phyloP scores from a whole-genome alignment of 2,797 vertebrate species.

The Peromyscus aztecus region DNA sequence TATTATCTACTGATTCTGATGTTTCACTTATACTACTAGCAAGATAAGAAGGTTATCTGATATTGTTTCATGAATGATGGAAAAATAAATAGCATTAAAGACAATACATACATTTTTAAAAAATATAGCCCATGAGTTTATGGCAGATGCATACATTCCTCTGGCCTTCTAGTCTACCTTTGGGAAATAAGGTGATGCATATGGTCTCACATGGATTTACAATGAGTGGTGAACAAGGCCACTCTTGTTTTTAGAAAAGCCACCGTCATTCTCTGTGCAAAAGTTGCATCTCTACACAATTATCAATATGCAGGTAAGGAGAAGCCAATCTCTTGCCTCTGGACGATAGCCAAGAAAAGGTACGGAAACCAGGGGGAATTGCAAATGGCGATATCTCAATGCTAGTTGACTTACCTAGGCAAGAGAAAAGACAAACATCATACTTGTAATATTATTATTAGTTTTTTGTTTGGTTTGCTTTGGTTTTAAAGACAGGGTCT shows the following conservation, averaged over 20 bases:
- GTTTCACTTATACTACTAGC: neutral
- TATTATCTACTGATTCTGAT: neutral
- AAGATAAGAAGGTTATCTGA: neutral
- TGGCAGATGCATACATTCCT: no score
- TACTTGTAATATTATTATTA: no score
- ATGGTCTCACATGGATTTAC: neutral
- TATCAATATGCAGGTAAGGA: neutral
- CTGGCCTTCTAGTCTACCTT: neutral
- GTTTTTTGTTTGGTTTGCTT: neutral
- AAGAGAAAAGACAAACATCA: neutral
- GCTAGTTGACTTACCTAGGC: neutral
- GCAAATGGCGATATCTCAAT: neutral
- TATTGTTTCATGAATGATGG: neutral
- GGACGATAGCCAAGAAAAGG: neutral
- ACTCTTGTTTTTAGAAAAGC: neutral
- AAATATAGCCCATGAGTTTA: neutral
- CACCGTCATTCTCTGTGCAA: neutral
- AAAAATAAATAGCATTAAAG: neutral
- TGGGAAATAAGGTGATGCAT: neutral
- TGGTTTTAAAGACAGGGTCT: neutral
- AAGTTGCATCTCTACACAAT: neutral
- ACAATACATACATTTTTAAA: neutral
- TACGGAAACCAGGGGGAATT: accelerated
- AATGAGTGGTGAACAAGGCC: neutral
- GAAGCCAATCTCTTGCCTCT: neutral